Base-by-base conservation (phyloP, 2,888 invertebrate genomes). In the Anarsia innoxiella region DNA sequence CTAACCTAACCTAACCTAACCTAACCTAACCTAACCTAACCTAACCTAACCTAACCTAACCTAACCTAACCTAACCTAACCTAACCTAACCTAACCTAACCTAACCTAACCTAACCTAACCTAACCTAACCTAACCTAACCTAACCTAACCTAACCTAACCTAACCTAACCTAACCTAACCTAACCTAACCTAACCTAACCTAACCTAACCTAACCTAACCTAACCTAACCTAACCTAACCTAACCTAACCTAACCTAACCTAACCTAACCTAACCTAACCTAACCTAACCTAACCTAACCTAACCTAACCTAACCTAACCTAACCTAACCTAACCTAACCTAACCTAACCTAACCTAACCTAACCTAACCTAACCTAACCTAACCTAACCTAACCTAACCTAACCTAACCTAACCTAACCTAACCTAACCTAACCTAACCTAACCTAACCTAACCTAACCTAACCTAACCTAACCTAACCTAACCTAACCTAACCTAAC, bases 331-430 rank as follows among this genome's bases (percentile, higher is more conserved):
- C 41, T 41, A 44, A 40, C 40, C 42, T 40, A 40, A 42, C 38
- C 40, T 36, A 38, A 42, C 38, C 39, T 38, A 42, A 42, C 40
- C 38, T 38, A 42, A 45, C 40, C 44, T 44, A 44, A 45, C 41
- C 41, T 40, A 40, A 40, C 40, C 42, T 42, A 45, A 40, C 42
- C 42, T 42, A 42, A 42, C 39, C 40, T 41, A 45, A 42, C 40
- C 42, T 39, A 42, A 40, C 45, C 40, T 37, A 45, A 45, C 45
- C 45, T 42, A 42, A 45, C 42, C 45, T 42, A 42, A 45, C 42
- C 45, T 42, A 42, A 42, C 41, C 42, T 40, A 40, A 40, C 41
- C 40, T 40, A 40, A 41, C 41, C 41, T 41, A 41, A 41, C 41
- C 41, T 41, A 41, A 41, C 41, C 41, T 41, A 41, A 41, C 37